Conservation (phyloP, 2,888 invertebrate genomes). For the Brachyopa scutellaris region DNA sequence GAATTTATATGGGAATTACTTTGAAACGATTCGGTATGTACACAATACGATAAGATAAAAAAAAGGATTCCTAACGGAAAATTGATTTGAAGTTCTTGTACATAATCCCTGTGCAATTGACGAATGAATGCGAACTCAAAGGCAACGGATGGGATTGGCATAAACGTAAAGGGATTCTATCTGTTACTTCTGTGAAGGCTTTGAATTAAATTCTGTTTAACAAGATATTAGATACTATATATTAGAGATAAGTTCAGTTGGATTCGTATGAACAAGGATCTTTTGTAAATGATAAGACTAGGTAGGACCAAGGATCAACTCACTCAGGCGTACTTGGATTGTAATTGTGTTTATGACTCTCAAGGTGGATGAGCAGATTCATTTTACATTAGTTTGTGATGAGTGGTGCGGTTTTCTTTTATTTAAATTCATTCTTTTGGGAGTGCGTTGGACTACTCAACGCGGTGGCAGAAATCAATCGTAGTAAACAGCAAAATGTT, state of each 20-base stretch:
- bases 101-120: not conserved
- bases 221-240: too few species aligned
- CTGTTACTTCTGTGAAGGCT: not conserved
- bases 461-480: too few species aligned
- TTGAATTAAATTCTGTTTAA: conserved; percentile 10
- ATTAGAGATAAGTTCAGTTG: not conserved
- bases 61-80: conserved; percentile 20
- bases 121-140: not conserved
- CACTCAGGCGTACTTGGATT: too few species aligned
- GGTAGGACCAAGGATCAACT: too few species aligned
- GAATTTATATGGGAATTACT: not conserved
- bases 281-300: not conserved
- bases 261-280: not conserved
- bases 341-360: too few species aligned
- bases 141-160: not conserved
- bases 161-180: not conserved
- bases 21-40: not conserved
- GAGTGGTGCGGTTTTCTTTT: too few species aligned
- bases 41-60: not conserved
- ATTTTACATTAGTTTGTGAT: too few species aligned
- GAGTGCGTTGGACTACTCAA: too few species aligned
- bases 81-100: not conserved
- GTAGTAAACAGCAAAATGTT: too few species aligned
- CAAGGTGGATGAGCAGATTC: too few species aligned
- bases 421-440: too few species aligned